phyloP scores from a whole-genome alignment of 2,797 vertebrate genomes.

The Pangasius larnaudii region DNA sequence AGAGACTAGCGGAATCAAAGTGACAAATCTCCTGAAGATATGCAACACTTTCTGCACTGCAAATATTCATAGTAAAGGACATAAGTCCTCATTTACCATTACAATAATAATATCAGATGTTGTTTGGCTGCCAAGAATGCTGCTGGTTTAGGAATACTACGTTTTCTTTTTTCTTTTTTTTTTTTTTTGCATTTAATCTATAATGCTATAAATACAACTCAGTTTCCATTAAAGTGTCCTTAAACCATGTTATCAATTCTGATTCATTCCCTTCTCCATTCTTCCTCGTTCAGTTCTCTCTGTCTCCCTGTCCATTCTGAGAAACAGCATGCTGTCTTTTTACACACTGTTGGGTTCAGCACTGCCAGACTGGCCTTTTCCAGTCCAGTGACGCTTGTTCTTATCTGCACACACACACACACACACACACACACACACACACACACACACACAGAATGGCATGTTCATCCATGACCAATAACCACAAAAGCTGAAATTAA shows the following conservation, averaged over 20 bases:
- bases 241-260: background rate
- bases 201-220: background rate
- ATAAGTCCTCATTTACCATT: background rate
- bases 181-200: background rate
- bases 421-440: constrained; percentile 26
- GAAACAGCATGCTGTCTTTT: constrained; percentile 72
- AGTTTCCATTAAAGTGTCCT: background rate
- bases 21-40: constrained; percentile 16
- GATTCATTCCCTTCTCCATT: background rate
- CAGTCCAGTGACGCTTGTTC: constrained; percentile 62
- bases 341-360: constrained; percentile 68
- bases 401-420: constrained; percentile 32
- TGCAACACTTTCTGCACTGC: background rate
- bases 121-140: constrained; percentile 8
- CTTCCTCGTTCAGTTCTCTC: background rate
- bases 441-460: background rate
- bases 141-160: background rate
- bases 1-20: background rate
- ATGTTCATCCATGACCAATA: too few relatives aligned
- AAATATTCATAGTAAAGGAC: background rate
- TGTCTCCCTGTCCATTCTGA: constrained; percentile 46
- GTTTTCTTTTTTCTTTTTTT: background rate
- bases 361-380: constrained; percentile 63
- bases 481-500: background rate
- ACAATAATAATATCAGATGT: background rate